Percentiles rank a stretch among this genome's conserved stretches.
Conservation (phyloP, 1,140 invertebrate species). For the Samia ricini region DNA sequence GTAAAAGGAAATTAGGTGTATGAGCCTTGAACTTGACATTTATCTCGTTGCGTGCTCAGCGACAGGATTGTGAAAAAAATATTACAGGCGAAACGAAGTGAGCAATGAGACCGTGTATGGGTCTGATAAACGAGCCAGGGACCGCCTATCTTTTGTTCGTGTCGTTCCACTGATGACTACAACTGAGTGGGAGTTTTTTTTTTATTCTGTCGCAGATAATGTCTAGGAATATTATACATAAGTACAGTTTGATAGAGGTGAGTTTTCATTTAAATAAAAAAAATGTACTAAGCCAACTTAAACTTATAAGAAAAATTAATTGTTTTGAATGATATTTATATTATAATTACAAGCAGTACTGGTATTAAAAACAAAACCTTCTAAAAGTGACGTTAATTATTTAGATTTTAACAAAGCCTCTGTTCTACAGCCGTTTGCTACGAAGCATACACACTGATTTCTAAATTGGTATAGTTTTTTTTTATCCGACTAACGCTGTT, state of each 20-base stretch:
- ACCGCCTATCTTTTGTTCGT: constrained; percentile 33
- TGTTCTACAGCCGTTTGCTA: too few relatives aligned
- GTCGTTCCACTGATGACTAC: constrained; percentile 26
- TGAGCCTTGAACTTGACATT: constrained; percentile 21
- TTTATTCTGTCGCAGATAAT: constrained; percentile 2
- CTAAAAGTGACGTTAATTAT: too few relatives aligned
- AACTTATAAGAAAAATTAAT: too few relatives aligned
- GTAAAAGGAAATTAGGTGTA: not conserved
- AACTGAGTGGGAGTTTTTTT: constrained; percentile 17
- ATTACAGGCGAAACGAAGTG: constrained; percentile 11
- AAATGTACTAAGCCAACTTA: too few relatives aligned
- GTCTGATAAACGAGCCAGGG: constrained; percentile 26
- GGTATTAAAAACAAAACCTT: too few relatives aligned
- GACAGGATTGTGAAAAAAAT: constrained; percentile 16
- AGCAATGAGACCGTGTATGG: constrained; percentile 15
- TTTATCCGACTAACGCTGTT: too few relatives aligned
- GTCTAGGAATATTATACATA: constrained; percentile 8
- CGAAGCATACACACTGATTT: too few relatives aligned
- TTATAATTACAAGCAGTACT: too few relatives aligned
- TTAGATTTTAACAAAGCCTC: too few relatives aligned
- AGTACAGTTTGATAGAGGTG: not conserved
- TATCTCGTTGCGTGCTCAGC: constrained; percentile 18
- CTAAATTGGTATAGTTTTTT: too few relatives aligned
- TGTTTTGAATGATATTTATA: too few relatives aligned
- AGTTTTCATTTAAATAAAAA: not conserved